Base-by-base conservation (phyloP, 2,888 invertebrate genomes). In the Pristionchus maxplancki region DNA sequence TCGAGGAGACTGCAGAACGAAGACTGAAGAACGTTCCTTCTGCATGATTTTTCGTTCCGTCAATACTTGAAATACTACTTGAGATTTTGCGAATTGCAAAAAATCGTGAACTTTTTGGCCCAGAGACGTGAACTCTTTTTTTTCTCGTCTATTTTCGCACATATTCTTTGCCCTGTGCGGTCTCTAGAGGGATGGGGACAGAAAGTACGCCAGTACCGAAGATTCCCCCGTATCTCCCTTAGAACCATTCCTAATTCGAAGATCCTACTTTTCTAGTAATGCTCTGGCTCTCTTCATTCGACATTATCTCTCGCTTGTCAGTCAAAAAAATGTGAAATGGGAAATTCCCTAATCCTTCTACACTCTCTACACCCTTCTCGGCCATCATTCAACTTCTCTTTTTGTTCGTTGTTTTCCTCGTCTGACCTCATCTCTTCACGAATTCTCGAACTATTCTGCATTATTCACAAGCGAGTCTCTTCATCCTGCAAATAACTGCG, bases 401-500 rank as follows among this genome's bases (percentile, higher is more conserved):
- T 34, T 87, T 20, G 34, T 37, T 50, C 8, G 13, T 53, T 24
- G n/a, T 71, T 20, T 37, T 58, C 28, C 62, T 31, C 28, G 28
- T 58, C 71, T 62, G 81, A 81, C 81, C 81, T 81, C 44, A n/a
- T 78, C 17, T 40, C 9, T 31, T 71, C 71, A 24, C 6, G 37
- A 17, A 71, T 71, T 71, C 71, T 37, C 40, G 71, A 71, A 71
- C 71, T 71, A 37, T 3, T 71, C 37, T 71, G 71, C 71, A 71
- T 71, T 40, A 71, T 71, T 71, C 71, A 71, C 13, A 9, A 34
- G 31, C 34, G 64, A 9, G 44, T 44, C 44, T 44, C 44, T 11
- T 44, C 31, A 31, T 13, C n/a, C 40, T 71, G 37, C 17, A 58
- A 20, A 40, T 37, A 37, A 71, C 37, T 71, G 13, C 31, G 2